phyloP scores from a whole-genome alignment of 2,797 vertebrate species.

The Anabas testudineus region DNA sequence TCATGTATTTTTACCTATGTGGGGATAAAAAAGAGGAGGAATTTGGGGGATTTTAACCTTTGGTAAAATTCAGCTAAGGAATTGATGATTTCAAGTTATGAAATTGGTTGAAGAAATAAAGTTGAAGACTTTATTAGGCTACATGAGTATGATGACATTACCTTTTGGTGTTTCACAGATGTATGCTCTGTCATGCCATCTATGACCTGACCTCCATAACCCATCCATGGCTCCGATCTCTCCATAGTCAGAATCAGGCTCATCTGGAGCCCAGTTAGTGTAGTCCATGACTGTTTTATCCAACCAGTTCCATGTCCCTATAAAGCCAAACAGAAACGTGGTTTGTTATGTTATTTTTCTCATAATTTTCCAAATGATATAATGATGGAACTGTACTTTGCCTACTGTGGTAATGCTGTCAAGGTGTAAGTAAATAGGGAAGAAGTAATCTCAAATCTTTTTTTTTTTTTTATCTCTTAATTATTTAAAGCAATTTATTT shows the following conservation, averaged over 20 bases:
- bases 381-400: not conserved
- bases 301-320: slow-evolving; percentile 77
- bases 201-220: slow-evolving; percentile 61
- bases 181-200: slow-evolving; percentile 68
- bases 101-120: too few species aligned
- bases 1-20: too few species aligned
- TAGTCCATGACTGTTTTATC: slow-evolving; percentile 73
- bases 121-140: too few species aligned
- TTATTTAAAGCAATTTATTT: not conserved
- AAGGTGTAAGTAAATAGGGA: not conserved
- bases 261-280: slow-evolving; percentile 68
- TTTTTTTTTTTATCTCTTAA: not conserved
- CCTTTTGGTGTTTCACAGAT: slow-evolving; percentile 78
- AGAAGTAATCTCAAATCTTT: too few species aligned
- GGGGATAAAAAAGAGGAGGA: too few species aligned
- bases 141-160: slow-evolving; percentile 24
- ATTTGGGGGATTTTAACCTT: too few species aligned
- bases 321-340: slow-evolving; percentile 10
- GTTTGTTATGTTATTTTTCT: too few species aligned
- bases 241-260: slow-evolving; percentile 54
- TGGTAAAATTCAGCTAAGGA: too few species aligned
- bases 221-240: slow-evolving; percentile 55
- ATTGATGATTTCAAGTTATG: too few species aligned
- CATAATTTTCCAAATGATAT: not conserved
- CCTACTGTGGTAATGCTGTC: not conserved